Conservation (phyloP, 2,888 invertebrate species). For the Neoaliturus tenellus region DNA sequence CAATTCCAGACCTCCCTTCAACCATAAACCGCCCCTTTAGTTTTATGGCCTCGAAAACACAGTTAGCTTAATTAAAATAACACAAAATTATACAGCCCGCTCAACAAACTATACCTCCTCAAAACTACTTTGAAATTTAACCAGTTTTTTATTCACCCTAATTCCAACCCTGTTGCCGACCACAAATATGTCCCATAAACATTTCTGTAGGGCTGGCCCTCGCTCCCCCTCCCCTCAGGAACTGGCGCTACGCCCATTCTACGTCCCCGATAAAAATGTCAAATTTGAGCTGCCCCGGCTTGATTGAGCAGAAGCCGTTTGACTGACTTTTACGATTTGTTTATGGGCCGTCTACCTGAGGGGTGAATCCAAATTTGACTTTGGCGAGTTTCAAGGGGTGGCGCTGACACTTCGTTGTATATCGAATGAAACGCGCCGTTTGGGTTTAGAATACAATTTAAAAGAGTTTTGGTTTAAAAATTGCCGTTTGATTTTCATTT, state of each 20-base stretch:
- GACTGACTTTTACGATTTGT: slow-evolving; percentile 47
- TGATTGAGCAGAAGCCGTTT: slow-evolving; percentile 24
- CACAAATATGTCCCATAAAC: slow-evolving; percentile 46
- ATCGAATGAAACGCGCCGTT: too few species aligned
- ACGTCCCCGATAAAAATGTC: slow-evolving; percentile 45
- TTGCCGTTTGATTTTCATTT: too few species aligned
- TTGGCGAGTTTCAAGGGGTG: not conserved
- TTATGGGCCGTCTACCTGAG: slow-evolving; percentile 10
- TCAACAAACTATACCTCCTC: slow-evolving; percentile 16
- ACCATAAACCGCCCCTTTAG: not conserved
- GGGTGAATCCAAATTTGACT: not conserved
- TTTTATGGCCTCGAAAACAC: slow-evolving; percentile 6
- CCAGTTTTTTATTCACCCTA: slow-evolving; percentile 49
- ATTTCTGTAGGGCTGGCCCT: not conserved
- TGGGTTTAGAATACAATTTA: too few species aligned
- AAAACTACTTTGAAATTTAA: slow-evolving; percentile 32
- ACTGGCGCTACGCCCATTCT: slow-evolving; percentile 17
- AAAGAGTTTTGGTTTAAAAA: too few species aligned
- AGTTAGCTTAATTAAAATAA: slow-evolving; percentile 13
- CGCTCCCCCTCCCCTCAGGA: not conserved
- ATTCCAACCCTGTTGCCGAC: slow-evolving; percentile 45
- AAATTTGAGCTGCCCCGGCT: slow-evolving; percentile 32
- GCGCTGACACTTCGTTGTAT: too few species aligned
- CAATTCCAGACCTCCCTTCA: not conserved
- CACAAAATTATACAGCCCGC: slow-evolving; percentile 39